A percentile compares a stretch with the other conserved stretches of the same genome.
phyloP scores from a whole-genome alignment of 2,797 vertebrate genomes.

The Acridotheres tristis region DNA sequence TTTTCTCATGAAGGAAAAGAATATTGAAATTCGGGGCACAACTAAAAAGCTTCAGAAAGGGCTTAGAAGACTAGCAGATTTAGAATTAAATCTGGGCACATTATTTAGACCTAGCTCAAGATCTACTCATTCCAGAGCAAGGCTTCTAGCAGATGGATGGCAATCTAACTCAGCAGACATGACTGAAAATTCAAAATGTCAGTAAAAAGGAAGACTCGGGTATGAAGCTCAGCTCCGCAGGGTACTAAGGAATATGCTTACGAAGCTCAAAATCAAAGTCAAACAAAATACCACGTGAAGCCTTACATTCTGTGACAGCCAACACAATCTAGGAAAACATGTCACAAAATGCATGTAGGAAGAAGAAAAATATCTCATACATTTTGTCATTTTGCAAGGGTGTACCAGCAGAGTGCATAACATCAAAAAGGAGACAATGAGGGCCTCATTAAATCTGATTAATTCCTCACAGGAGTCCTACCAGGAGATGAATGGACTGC shows the following conservation, averaged over 20 bases:
- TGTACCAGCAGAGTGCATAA: neutral
- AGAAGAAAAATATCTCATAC: neutral
- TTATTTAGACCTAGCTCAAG: neutral
- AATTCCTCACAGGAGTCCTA: neutral
- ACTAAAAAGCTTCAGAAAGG: neutral
- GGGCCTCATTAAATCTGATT: neutral
- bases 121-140: neutral
- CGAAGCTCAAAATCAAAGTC: neutral
- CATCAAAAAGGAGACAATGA: slow-evolving; percentile 5
- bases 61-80: neutral
- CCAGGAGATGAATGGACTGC: neutral
- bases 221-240: neutral
- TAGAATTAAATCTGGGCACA: neutral
- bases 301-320: neutral
- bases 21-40: neutral
- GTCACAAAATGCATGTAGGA: neutral
- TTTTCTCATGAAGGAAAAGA: neutral
- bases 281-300: neutral
- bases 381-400: neutral
- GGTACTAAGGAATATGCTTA: neutral
- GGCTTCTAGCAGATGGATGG: neutral
- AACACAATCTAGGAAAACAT: neutral
- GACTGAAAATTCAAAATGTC: neutral
- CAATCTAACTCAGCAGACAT: neutral
- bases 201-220: accelerated